Evolutionary conservation across 2,888 invertebrate species (phyloP).

Genomic region (Drosophila anomelani): DNA sequence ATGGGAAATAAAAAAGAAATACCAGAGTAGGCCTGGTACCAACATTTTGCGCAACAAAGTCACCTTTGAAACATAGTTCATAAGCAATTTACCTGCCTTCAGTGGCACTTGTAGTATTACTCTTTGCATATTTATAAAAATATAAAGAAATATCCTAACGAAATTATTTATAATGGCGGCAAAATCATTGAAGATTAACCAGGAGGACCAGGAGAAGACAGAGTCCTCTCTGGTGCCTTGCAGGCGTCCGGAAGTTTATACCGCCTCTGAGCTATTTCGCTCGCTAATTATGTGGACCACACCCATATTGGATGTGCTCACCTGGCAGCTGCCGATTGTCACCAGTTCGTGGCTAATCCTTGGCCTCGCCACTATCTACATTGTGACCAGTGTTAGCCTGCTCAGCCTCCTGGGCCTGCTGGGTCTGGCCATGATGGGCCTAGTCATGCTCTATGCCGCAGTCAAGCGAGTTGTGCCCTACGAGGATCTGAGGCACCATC

Average conservation of each 20-base stretch:
- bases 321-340: neutral
- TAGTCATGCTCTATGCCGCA: neutral
- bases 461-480: neutral
- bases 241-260: neutral
- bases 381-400: neutral
- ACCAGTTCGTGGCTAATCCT: neutral
- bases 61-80: neutral
- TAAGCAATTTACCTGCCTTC: too few relatives aligned
- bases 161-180: neutral
- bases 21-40: neutral
- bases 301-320: neutral
- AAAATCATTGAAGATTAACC: neutral
- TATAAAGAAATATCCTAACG: neutral
- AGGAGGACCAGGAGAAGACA: neutral
- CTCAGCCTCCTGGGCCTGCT: neutral
- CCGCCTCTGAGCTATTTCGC: neutral
- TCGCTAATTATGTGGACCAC: neutral
- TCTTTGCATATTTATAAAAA: neutral
- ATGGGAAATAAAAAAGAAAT: neutral
- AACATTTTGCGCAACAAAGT: neutral
- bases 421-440: neutral
- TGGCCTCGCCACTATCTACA: neutral
- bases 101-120: neutral
- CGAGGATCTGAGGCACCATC: neutral
- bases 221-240: neutral